Conservation (phyloP, 2,113 vertebrate genomes). For the Poicephalus meyeri region DNA sequence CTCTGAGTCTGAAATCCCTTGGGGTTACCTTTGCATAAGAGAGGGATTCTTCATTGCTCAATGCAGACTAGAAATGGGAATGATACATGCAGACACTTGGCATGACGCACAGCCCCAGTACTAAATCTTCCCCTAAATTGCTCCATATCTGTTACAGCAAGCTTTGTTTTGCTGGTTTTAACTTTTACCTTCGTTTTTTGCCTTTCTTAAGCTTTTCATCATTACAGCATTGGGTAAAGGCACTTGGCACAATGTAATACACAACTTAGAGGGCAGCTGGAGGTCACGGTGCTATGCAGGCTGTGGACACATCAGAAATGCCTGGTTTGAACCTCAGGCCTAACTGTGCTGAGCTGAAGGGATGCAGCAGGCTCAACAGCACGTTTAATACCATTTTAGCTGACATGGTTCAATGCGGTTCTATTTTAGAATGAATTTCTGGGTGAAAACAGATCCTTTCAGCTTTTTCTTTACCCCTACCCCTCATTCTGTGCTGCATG, state of each 20-base stretch:
- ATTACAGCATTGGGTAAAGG: neutral
- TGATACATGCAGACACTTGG: neutral
- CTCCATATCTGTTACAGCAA: neutral
- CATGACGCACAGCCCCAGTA: neutral
- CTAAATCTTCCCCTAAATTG: neutral
- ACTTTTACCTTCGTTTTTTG: neutral
- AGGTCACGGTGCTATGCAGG: neutral
- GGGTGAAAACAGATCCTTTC: neutral
- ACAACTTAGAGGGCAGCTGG: neutral
- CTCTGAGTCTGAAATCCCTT: neutral
- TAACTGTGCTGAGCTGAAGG: neutral
- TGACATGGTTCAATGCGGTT: neutral
- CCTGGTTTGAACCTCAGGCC: neutral
- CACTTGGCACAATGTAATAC: neutral
- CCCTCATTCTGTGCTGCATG: neutral
- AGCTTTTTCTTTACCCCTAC: neutral
- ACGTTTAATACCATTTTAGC: neutral
- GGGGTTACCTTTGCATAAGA: neutral
- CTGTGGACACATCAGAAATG: neutral
- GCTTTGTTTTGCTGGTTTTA: neutral
- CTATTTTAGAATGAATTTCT: neutral
- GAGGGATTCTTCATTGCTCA: neutral
- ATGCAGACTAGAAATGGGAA: neutral
- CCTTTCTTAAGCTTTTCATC: neutral
- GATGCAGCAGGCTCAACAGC: neutral